A percentile compares a stretch with the other conserved stretches of the same genome.
Conservation (phyloP, 2,797 vertebrate genomes). For the Melanogrammus aeglefinus region DNA sequence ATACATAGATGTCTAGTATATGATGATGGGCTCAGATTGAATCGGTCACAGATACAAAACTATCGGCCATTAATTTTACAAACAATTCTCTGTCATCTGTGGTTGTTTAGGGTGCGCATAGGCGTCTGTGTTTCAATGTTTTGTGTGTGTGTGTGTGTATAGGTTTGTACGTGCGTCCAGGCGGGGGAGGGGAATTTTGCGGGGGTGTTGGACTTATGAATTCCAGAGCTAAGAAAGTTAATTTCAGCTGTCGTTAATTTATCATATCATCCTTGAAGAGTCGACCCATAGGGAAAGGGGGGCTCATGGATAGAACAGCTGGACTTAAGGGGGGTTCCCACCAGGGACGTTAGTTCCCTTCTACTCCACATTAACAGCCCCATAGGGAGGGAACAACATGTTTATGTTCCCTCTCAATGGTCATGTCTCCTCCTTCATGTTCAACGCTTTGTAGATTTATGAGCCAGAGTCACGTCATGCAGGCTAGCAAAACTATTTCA, state of each 20-base stretch:
- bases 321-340: not conserved
- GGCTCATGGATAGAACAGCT: too few species aligned
- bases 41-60: too few species aligned
- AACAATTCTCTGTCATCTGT: not conserved
- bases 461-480: not conserved
- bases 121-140: too few species aligned
- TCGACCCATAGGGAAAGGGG: too few species aligned
- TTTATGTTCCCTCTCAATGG: not conserved
- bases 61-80: too few species aligned
- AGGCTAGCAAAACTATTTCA: too few species aligned
- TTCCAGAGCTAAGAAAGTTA: not conserved
- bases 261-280: too few species aligned
- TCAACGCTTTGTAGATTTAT: not conserved
- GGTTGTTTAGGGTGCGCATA: not conserved
- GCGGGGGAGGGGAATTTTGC: not conserved
- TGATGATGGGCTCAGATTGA: too few species aligned
- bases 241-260: not conserved
- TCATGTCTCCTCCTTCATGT: not conserved
- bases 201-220: not conserved
- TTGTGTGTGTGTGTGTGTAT: too few species aligned
- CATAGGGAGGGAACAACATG: not conserved
- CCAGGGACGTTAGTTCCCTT: not conserved
- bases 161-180: too few species aligned
- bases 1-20: not conserved
- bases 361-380: not conserved